Evolutionary conservation across 2,888 invertebrate genomes (phyloP).

Genomic region (Psylliodes chrysocephalus): DNA sequence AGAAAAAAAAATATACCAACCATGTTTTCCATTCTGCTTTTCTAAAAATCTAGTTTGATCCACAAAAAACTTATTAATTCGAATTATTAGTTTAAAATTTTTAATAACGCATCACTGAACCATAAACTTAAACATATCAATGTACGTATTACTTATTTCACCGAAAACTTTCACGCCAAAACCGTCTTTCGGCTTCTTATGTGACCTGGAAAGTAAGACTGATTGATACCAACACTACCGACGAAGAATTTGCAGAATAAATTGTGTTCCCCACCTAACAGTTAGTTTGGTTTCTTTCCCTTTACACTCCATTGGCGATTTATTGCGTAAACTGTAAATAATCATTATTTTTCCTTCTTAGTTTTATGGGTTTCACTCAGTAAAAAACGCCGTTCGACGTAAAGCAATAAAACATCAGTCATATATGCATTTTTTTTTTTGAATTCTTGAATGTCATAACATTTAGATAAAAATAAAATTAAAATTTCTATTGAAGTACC

Average conservation of each 20-base stretch:
- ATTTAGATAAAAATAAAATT: no score
- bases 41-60: not conserved
- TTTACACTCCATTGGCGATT: conserved; percentile 2
- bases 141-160: not conserved
- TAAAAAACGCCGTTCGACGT: not conserved
- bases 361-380: conserved; percentile 1
- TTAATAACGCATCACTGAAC: not conserved
- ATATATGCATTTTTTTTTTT: no score
- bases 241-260: conserved; percentile 9
- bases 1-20: not conserved
- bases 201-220: conserved; percentile 15
- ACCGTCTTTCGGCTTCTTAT: not conserved
- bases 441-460: no score
- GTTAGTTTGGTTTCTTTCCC: not conserved
- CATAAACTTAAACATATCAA: not conserved
- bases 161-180: conserved; percentile 16
- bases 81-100: not conserved
- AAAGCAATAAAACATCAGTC: no score
- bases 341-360: conserved; percentile 8
- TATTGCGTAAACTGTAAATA: conserved; percentile 9
- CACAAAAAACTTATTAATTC: not conserved
- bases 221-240: conserved; percentile 1
- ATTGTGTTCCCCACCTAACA: not conserved
- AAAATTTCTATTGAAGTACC: no score
- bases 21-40: not conserved